These are phyloP conservation scores for Poeciliopsis turrubarensis DNA, from an alignment of 2,113 vertebrate genomes.

Conservation along the genomic window DNA sequence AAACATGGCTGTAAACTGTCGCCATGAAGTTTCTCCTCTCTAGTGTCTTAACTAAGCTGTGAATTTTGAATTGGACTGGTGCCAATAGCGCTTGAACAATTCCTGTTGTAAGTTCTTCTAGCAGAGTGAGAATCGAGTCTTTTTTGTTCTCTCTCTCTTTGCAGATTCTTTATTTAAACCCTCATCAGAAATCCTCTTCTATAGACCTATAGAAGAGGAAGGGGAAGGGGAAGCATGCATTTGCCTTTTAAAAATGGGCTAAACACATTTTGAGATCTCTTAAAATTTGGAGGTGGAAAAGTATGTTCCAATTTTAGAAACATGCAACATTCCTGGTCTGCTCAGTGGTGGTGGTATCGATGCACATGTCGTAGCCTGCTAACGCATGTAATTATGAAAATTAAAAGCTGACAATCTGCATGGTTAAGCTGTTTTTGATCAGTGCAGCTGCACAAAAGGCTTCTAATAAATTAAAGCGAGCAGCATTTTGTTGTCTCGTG, in stretches of 20 bases:
- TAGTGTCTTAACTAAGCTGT: conserved; percentile 17
- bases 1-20: conserved; percentile 7
- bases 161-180: background rate
- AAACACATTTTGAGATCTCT: too few relatives aligned
- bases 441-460: conserved; percentile 56
- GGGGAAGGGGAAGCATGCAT: too few relatives aligned
- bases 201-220: too few relatives aligned
- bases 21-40: background rate
- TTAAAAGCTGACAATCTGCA: conserved; percentile 51
- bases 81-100: conserved; percentile 39
- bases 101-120: conserved; percentile 36
- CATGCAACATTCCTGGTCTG: conserved; percentile 5
- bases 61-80: conserved; percentile 32
- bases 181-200: background rate
- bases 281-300: background rate
- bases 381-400: conserved; percentile 70
- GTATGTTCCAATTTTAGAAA: background rate
- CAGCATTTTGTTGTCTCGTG: conserved; percentile 48
- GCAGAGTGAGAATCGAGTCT: conserved; percentile 47
- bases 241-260: too few relatives aligned
- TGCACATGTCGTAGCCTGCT: conserved; percentile 32
- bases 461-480: conserved; percentile 62
- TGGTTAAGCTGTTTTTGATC: conserved; percentile 65
- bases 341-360: conserved; percentile 50
- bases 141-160: conserved; percentile 52